A percentile compares a stretch with the other conserved stretches of the same genome.
These are phyloP conservation scores for Parazoanthus darwini DNA, from an alignment of 92 coral and sea anemone species.

Conservation along the genomic window DNA sequence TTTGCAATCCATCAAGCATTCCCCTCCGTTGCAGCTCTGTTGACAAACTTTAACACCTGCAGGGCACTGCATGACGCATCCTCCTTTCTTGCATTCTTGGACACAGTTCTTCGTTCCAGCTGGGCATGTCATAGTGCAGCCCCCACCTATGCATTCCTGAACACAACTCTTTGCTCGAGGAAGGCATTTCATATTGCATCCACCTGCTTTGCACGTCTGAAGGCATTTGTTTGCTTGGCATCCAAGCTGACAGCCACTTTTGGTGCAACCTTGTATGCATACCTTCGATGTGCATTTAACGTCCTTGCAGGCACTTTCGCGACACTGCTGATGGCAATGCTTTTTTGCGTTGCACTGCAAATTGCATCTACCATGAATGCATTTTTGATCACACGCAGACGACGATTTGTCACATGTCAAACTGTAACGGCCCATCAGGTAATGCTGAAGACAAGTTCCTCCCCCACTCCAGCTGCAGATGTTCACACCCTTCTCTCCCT, in stretches of 20 bases:
- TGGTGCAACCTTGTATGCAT: slow-evolving; percentile 61
- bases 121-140: slow-evolving; percentile 46
- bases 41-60: slow-evolving; percentile 72
- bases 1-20: slow-evolving; percentile 72
- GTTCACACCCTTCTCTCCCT: background rate
- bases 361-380: slow-evolving; percentile 62
- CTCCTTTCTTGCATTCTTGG: slow-evolving; percentile 59
- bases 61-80: slow-evolving; percentile 74
- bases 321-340: slow-evolving; percentile 38
- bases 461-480: background rate
- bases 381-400: slow-evolving; percentile 48
- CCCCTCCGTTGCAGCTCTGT: slow-evolving; percentile 69
- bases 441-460: slow-evolving; percentile 37
- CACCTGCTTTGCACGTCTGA: slow-evolving; percentile 59
- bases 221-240: slow-evolving; percentile 53
- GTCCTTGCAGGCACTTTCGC: slow-evolving; percentile 24
- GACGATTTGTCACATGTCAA: slow-evolving; percentile 2
- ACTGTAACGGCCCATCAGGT: slow-evolving; percentile 24
- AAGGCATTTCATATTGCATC: slow-evolving; percentile 49
- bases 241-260: slow-evolving; percentile 51
- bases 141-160: slow-evolving; percentile 36
- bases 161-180: slow-evolving; percentile 39
- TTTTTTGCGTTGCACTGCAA: slow-evolving; percentile 54
- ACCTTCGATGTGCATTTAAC: slow-evolving; percentile 37
- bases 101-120: slow-evolving; percentile 29